Evolutionary conservation across 2,113 vertebrate species (phyloP).

Genomic region (Dipodomys merriami): DNA sequence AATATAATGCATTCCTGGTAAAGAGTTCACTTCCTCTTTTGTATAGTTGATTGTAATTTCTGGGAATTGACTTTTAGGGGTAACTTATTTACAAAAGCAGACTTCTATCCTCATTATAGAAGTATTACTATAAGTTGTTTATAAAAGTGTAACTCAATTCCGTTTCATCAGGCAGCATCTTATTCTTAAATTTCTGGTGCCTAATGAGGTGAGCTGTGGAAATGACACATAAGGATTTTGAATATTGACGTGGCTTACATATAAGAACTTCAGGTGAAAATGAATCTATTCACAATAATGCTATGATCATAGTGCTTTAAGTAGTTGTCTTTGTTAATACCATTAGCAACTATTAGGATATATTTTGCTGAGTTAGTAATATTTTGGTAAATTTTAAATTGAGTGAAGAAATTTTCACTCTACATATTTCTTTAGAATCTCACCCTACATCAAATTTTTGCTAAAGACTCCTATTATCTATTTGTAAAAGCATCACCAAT

Average conservation of each 20-base stretch:
- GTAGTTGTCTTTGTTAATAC: slow-evolving; percentile 16
- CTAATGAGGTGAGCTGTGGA: slow-evolving; percentile 26
- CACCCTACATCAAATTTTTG: not conserved
- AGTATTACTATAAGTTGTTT: not conserved
- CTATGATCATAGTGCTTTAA: not conserved
- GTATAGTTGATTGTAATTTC: slow-evolving; percentile 50
- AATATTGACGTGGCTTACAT: not conserved
- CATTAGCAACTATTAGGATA: not conserved
- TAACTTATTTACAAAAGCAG: slow-evolving; percentile 60
- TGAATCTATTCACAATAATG: not conserved
- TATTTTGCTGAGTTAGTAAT: not conserved
- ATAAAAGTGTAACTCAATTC: not conserved
- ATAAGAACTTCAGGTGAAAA: not conserved
- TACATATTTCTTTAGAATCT: not conserved
- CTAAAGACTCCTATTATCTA: not conserved
- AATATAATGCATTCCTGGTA: slow-evolving; percentile 50
- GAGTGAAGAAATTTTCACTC: not conserved
- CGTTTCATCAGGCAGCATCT: slow-evolving; percentile 5
- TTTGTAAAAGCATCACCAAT: not conserved
- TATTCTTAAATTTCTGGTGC: slow-evolving; percentile 42
- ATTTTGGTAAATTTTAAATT: slow-evolving; percentile 18
- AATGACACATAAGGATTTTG: not conserved
- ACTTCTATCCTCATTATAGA: slow-evolving; percentile 33
- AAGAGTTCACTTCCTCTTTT: slow-evolving; percentile 57
- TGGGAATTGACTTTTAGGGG: not conserved